phyloP scores from a whole-genome alignment of 2,113 vertebrate genomes.

The Vulpes vulpes region DNA sequence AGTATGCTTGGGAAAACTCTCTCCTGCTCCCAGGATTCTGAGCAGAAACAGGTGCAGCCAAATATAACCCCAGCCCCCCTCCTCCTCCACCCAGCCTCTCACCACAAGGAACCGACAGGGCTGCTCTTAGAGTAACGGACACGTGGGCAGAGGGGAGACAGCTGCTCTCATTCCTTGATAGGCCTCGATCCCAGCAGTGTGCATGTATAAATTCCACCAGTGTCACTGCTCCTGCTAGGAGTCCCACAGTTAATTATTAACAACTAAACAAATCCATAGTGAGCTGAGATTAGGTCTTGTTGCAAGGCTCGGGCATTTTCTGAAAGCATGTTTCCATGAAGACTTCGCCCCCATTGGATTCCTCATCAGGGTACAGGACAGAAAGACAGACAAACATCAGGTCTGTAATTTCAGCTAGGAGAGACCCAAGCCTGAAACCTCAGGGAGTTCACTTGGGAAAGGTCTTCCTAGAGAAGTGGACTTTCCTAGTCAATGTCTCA shows the following conservation, averaged over 20 bases:
- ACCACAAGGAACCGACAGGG: not conserved
- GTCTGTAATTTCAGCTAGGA: not conserved
- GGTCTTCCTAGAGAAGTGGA: not conserved
- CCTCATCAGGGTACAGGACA: not conserved
- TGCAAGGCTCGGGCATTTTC: not conserved
- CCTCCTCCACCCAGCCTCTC: not conserved
- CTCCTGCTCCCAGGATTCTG: not conserved
- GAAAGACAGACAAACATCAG: not conserved
- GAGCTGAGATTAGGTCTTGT: not conserved
- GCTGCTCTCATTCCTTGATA: not conserved
- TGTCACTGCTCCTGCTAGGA: not conserved
- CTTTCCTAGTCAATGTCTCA: not conserved
- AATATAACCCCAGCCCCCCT: rapidly evolving
- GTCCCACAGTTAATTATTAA: constrained; percentile 69
- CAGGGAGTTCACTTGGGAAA: not conserved
- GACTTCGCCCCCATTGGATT: constrained; percentile 30
- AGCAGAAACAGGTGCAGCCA: not conserved
- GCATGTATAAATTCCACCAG: not conserved
- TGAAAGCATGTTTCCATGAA: not conserved
- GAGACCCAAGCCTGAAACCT: not conserved
- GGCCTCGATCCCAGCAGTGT: not conserved
- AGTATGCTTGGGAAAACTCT: not conserved
- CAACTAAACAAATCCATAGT: not conserved
- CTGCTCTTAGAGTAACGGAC: not conserved
- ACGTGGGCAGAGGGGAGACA: not conserved